Evolutionary conservation across 2,888 invertebrate genomes (phyloP).

Genomic region (Morinoia aosen): DNA sequence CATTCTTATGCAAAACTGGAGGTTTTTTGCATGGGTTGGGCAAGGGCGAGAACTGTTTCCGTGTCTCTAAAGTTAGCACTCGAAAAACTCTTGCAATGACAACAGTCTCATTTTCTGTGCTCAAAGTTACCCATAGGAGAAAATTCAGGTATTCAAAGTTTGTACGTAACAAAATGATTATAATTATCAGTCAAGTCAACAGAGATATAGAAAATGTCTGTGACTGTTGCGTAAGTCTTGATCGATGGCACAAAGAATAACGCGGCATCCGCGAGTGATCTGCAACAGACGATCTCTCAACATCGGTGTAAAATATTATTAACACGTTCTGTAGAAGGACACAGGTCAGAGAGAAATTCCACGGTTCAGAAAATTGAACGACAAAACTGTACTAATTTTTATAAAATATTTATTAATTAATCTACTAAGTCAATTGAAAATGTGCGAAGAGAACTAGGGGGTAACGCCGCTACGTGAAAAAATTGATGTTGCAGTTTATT

Average conservation of each 20-base stretch:
- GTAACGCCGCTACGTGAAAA: slow-evolving; percentile 43
- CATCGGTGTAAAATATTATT: neutral
- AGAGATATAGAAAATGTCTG: neutral
- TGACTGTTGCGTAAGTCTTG: neutral
- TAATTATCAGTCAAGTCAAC: neutral
- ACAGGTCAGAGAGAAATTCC: neutral
- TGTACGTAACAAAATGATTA: neutral
- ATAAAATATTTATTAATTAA: neutral
- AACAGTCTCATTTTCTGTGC: neutral
- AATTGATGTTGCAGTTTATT: neutral
- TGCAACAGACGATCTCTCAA: neutral
- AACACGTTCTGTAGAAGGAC: neutral
- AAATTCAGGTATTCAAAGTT: neutral
- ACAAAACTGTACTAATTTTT: neutral
- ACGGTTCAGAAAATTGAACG: neutral
- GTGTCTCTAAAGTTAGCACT: neutral
- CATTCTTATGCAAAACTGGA: no score
- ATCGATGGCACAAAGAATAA: neutral
- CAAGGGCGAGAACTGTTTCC: neutral
- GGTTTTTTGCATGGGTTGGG: neutral
- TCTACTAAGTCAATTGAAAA: neutral
- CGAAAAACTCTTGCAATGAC: neutral
- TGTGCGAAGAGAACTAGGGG: neutral
- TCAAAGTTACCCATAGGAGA: neutral
- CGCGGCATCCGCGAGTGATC: neutral